Base-by-base conservation (phyloP, 1,140 invertebrate genomes). In the Plectus sambesii region DNA sequence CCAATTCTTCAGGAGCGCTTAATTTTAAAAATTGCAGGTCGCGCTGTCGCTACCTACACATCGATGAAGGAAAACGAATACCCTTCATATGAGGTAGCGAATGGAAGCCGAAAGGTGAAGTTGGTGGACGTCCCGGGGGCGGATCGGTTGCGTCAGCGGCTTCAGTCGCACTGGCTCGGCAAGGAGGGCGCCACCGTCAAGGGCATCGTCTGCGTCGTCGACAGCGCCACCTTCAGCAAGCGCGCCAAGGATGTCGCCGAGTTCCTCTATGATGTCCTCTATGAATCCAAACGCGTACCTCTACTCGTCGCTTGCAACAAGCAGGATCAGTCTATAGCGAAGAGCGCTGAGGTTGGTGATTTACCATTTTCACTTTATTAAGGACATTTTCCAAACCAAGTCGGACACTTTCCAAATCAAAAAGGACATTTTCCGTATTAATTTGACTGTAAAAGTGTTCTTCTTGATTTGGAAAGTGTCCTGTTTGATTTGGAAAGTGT, bases 121-220 rank as follows among this genome's bases (percentile, higher is more conserved):
- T n/a, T 59, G n/a, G 45, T 60, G 19, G 59, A 60, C 37, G 58
- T 38, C 43, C 59, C 59, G 3, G 59, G 59, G 26, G 42, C 59
- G 23, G 60, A 62, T 24, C 24, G 48, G 8, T 27, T 60, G 15
- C 37, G 60, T 17, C 44, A 41, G 5, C 19, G 26, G 6, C 35
- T 60, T 6, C 60, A 43, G 24, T 38, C 40, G n/a, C 53, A 49
- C 24, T 60, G 59, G 59, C 36, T 60, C 1, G 33, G 12, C 12
- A 45, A 46, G 35, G 58, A 59, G n/a, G 24, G 8, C 33, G 6
- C 6, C 4, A 36, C 27, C 45, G 15, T 49, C 15, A 36, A 41
- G 20, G 46, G 60, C 15, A 29, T 60, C n/a, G 36, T 62, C 26
- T 60, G 62, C 40, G 49, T 59, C 2, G 44, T 60, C 39, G 59